These are phyloP conservation scores for Vesta saturnalis DNA, from an alignment of 2,888 invertebrate genomes.

Conservation along the genomic window DNA sequence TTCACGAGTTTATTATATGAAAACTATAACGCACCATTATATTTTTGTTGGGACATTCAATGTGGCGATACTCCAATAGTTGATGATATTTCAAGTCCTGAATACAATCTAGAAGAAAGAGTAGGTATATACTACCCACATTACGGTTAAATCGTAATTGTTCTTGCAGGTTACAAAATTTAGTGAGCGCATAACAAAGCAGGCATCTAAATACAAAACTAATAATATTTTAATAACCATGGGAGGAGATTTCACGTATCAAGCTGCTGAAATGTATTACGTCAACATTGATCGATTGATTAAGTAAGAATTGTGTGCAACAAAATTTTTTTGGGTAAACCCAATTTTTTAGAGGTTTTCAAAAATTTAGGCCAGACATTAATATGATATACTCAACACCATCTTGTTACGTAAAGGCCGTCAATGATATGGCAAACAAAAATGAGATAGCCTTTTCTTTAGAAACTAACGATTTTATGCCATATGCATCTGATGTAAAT, in stretches of 20 bases:
- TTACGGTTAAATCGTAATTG: background rate
- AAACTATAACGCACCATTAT: conserved; percentile 74
- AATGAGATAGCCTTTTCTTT: conserved; percentile 52
- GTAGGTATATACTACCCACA: conserved; percentile 54
- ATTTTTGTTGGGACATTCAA: conserved; percentile 78
- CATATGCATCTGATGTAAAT: conserved; percentile 67
- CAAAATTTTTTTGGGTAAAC: conserved; percentile 67
- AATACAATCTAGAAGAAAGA: conserved; percentile 71
- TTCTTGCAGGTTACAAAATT: conserved; percentile 47
- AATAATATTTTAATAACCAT: conserved; percentile 75
- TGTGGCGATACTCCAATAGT: conserved; percentile 73
- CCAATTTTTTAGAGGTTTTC: conserved; percentile 63
- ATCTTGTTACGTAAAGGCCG: conserved; percentile 79
- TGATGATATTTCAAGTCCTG: conserved; percentile 70
- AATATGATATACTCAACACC: conserved; percentile 86
- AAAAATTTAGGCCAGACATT: background rate
- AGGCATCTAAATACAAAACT: conserved; percentile 65
- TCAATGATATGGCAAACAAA: conserved; percentile 62
- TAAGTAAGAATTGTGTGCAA: conserved; percentile 64
- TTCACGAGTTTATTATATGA: conserved; percentile 74
- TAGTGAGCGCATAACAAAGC: conserved; percentile 53
- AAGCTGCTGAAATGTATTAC: conserved; percentile 71
- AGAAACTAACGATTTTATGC: conserved; percentile 72
- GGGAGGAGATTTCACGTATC: conserved; percentile 79
- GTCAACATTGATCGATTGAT: conserved; percentile 78